Percentiles rank a stretch among this genome's conserved stretches.
Conservation (phyloP, 2,888 invertebrate species). For the Synergus gifuensis region DNA sequence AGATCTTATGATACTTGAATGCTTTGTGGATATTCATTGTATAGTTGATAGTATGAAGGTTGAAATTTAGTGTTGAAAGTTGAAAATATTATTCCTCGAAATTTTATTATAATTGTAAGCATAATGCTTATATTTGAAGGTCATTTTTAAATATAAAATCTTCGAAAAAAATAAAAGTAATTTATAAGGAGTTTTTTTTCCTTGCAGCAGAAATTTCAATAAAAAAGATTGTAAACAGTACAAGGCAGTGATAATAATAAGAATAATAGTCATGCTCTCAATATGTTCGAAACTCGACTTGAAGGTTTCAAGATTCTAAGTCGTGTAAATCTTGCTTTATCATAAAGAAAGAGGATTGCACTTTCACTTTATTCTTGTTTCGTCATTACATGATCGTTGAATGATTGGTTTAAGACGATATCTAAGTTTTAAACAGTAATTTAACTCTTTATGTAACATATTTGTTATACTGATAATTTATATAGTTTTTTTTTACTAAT, state of each 20-base stretch:
- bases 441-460: neutral
- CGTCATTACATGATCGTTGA: neutral
- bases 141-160: neutral
- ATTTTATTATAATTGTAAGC: neutral
- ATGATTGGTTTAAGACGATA: neutral
- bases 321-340: neutral
- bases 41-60: neutral
- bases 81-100: neutral
- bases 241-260: neutral
- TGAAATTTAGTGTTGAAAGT: neutral
- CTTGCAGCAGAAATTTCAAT: neutral
- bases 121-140: neutral
- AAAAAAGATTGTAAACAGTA: neutral
- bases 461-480: neutral
- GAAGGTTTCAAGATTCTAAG: neutral
- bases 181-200: neutral
- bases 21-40: neutral
- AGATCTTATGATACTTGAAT: neutral
- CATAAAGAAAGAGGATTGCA: neutral
- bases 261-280: neutral
- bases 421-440: neutral
- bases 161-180: neutral
- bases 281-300: neutral
- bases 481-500: constrained; percentile 41
- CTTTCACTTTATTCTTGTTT: neutral